A percentile compares a stretch with the other conserved stretches of the same genome.
phyloP scores from a whole-genome alignment of 2,113 vertebrate genomes.

The Glareola pratincola region DNA sequence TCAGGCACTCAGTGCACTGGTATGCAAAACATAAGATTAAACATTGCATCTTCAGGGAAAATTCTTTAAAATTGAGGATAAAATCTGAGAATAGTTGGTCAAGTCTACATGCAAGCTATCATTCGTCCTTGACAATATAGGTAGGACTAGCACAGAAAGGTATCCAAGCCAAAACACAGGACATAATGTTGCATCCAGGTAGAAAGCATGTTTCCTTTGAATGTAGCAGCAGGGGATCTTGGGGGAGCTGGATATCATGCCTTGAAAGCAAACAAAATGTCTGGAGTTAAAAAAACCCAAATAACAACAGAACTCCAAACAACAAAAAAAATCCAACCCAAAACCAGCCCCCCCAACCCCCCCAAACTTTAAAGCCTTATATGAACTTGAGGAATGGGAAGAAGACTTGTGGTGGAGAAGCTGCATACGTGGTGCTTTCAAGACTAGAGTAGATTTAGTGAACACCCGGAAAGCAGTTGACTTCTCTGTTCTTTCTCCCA shows the following conservation, averaged over 20 bases:
- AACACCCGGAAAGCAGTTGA: not conserved
- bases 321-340: not conserved
- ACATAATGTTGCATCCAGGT: not conserved
- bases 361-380: not conserved
- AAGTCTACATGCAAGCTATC: not conserved
- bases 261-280: not conserved
- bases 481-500: not conserved
- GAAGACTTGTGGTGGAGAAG: not conserved
- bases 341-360: too few relatives aligned
- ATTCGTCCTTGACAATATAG: not conserved
- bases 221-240: not conserved
- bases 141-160: not conserved
- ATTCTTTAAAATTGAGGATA: not conserved
- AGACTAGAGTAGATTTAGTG: not conserved
- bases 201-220: not conserved
- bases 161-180: fast-evolving
- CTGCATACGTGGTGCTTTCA: not conserved
- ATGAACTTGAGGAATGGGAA: not conserved
- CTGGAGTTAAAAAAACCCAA: not conserved
- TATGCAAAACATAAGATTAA: not conserved
- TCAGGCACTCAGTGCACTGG: not conserved
- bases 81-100: not conserved
- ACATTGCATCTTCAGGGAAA: not conserved
- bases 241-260: not conserved
- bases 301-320: not conserved